Conservation (phyloP, 2,797 vertebrate genomes). For the Eleutherodactylus coqui region DNA sequence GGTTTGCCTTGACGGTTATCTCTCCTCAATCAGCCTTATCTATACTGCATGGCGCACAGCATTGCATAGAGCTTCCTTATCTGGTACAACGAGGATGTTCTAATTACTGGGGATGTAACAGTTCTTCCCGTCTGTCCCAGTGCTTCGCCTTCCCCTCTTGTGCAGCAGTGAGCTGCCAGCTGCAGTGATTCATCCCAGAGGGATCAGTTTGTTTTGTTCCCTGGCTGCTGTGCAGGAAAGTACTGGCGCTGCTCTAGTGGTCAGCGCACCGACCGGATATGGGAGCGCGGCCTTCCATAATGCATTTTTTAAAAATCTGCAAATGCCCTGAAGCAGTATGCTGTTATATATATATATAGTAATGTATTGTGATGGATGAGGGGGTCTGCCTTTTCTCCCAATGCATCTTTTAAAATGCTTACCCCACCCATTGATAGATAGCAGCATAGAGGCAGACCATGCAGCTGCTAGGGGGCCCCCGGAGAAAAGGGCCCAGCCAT, state of each 20-base stretch:
- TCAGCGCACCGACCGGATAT: not conserved
- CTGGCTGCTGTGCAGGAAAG: not conserved
- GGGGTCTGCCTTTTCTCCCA: not conserved
- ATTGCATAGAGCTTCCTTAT: not conserved
- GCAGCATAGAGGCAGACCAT: no score
- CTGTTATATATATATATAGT: no score
- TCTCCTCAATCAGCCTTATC: not conserved
- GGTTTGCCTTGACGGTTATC: no score
- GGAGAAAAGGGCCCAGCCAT: no score
- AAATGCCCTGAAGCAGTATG: no score
- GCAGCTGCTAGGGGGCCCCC: no score
- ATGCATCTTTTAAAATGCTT: not conserved
- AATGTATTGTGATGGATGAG: no score
- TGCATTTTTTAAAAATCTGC: not conserved
- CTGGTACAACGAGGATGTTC: not conserved
- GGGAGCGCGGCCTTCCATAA: not conserved
- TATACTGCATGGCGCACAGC: no score
- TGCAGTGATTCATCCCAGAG: constrained; percentile 48
- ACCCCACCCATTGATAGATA: no score
- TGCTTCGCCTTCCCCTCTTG: not conserved
- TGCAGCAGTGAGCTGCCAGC: not conserved
- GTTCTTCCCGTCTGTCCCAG: not conserved
- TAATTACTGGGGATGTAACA: not conserved
- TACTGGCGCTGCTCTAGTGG: not conserved
- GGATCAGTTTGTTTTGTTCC: constrained; percentile 46